These are phyloP conservation scores for Slavum lentiscoides DNA, from an alignment of 2,888 invertebrate genomes.

Conservation along the genomic window DNA sequence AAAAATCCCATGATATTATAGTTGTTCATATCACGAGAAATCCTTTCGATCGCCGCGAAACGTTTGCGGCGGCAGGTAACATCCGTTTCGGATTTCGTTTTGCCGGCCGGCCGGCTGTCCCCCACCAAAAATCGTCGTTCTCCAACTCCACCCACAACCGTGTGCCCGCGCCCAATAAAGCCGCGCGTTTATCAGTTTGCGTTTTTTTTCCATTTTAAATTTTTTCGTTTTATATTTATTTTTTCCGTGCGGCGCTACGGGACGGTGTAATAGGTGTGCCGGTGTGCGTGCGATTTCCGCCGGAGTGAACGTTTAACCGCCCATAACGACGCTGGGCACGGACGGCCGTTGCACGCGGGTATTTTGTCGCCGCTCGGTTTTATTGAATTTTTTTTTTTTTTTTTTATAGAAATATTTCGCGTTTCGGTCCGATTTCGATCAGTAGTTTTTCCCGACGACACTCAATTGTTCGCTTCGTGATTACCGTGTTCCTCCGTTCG, in stretches of 20 bases:
- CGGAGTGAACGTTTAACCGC: constrained; percentile 38
- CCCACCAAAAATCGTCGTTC: background rate
- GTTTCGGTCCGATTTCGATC: background rate
- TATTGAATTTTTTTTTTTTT: no score
- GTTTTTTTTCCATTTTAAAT: background rate
- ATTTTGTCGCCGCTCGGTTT: background rate
- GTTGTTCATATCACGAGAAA: no score
- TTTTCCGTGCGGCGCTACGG: no score
- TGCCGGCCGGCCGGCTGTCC: constrained; percentile 29
- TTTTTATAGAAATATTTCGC: background rate
- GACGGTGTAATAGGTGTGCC: no score
- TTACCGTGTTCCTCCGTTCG: background rate
- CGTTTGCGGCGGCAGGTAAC: background rate
- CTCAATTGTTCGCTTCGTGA: background rate
- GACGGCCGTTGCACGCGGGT: background rate
- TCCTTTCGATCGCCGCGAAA: no score
- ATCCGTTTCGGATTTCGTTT: constrained; percentile 3
- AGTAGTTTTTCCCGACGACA: background rate
- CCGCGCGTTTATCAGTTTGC: constrained; percentile 11
- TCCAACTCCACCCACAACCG: constrained; percentile 20
- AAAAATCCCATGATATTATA: no score
- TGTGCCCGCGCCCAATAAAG: constrained; percentile 11
- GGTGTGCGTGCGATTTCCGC: background rate
- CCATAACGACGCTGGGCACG: constrained; percentile 14
- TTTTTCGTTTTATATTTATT: background rate